phyloP scores from a whole-genome alignment of 2,888 invertebrate species.

The Drosophila recens region DNA sequence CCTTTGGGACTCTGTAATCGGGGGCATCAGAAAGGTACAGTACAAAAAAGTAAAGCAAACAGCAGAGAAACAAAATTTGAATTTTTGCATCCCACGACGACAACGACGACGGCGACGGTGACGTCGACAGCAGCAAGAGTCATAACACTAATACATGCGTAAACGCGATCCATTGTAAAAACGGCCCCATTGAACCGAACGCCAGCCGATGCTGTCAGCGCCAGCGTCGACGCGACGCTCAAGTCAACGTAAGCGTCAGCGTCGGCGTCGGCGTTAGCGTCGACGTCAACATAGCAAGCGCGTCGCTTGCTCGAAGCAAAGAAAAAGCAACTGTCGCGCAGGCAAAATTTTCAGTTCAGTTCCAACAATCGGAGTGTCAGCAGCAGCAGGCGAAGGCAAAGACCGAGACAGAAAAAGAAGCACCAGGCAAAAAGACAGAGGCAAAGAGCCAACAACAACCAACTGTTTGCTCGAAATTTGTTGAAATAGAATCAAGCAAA shows the following conservation, averaged over 20 bases:
- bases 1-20: conserved; percentile 25
- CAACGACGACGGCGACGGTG: conserved; percentile 21
- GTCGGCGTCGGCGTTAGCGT: conserved; percentile 16
- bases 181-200: conserved; percentile 44
- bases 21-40: conserved; percentile 57
- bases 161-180: conserved; percentile 59
- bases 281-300: conserved; percentile 38
- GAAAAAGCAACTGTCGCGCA: conserved; percentile 81
- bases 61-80: conserved; percentile 64
- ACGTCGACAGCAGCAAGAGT: conserved; percentile 5
- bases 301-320: conserved; percentile 65
- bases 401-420: conserved; percentile 11
- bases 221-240: conserved; percentile 17
- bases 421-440: conserved; percentile 20
- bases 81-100: conserved; percentile 69
- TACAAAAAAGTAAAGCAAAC: conserved; percentile 64
- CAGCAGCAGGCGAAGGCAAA: conserved; percentile 29
- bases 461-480: conserved; percentile 36
- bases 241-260: conserved; percentile 39
- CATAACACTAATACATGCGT: conserved; percentile 27
- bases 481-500: conserved; percentile 33
- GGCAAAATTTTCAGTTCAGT: conserved; percentile 82
- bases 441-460: conserved; percentile 54
- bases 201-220: conserved; percentile 43
- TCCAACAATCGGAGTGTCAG: conserved; percentile 78